Percentiles rank a stretch among this genome's conserved stretches.
Conservation (phyloP, 2,797 vertebrate genomes). For the Lophius americanus region DNA sequence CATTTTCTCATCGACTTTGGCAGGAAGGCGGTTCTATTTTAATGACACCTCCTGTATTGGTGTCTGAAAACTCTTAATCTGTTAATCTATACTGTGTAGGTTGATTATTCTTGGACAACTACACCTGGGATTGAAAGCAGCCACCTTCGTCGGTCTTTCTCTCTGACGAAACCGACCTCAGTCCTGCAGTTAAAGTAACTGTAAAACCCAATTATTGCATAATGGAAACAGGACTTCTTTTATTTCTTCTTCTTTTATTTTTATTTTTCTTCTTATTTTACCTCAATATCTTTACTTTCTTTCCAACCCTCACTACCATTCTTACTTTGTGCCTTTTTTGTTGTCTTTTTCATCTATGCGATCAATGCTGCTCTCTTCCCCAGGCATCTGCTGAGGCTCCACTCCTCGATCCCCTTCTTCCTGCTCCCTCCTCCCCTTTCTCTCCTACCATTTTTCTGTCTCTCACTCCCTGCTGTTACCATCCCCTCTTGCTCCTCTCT, state of each 20-base stretch:
- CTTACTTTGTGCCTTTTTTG: background rate
- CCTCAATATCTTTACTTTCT: background rate
- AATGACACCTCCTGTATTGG: no score
- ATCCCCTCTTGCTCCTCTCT: background rate
- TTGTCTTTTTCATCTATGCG: conserved; percentile 1
- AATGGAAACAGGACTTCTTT: conserved; percentile 67
- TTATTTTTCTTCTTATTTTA: conserved; percentile 3
- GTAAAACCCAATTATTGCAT: conserved; percentile 67
- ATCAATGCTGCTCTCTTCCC: background rate
- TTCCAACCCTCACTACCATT: background rate
- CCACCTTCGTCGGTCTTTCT: conserved; percentile 40
- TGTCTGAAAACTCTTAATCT: no score
- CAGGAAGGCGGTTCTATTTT: no score
- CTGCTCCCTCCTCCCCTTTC: background rate
- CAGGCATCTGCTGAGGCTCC: background rate
- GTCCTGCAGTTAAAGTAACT: conserved; percentile 66
- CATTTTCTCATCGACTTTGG: no score
- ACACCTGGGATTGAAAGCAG: conserved; percentile 32
- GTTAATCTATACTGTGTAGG: conserved; percentile 1
- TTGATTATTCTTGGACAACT: conserved; percentile 25
- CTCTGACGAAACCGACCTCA: conserved; percentile 47
- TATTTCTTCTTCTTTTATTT: conserved; percentile 37
- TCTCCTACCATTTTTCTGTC: conserved; percentile 42
- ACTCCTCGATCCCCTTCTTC: conserved; percentile 20
- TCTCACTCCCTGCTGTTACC: conserved; percentile 38